Evolutionary conservation across 30 jellyfish, hydroid and myxozoan species (phyloP).

Genomic region (Hydractinia echinata): DNA sequence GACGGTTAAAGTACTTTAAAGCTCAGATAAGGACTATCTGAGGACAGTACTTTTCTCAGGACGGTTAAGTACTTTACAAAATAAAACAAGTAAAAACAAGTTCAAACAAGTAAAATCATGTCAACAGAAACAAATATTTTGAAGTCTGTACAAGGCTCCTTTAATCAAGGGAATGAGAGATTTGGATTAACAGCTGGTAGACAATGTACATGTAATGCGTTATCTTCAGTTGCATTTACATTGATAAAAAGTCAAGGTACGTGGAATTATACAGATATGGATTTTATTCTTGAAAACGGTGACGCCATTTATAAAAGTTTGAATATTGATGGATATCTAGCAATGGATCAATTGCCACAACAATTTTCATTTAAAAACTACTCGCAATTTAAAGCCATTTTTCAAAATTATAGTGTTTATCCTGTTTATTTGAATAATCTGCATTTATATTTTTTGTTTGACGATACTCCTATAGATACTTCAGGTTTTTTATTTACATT

Average conservation of each 20-base stretch:
- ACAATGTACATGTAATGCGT: constrained; percentile 40
- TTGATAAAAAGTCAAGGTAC: background rate
- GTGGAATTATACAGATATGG: constrained; percentile 24
- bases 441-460: no score
- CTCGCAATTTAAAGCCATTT: no score
- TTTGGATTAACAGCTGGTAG: constrained; percentile 40
- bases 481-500: background rate
- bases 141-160: constrained; percentile 1
- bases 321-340: background rate
- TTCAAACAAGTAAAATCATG: no score
- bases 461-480: no score
- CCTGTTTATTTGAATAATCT: background rate
- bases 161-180: constrained; percentile 25
- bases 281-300: constrained; percentile 14
- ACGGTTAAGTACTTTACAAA: no score
- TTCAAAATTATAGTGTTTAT: no score
- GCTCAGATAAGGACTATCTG: no score
- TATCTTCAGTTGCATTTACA: constrained; percentile 16
- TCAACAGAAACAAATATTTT: background rate
- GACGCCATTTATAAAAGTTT: constrained; percentile 18
- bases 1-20: no score
- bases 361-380: no score
- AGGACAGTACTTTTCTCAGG: no score
- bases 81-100: no score
- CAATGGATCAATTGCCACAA: constrained; percentile 25